Base-by-base conservation (phyloP, 64 coral and sea anemone genomes). In the Montipora efflorescens region DNA sequence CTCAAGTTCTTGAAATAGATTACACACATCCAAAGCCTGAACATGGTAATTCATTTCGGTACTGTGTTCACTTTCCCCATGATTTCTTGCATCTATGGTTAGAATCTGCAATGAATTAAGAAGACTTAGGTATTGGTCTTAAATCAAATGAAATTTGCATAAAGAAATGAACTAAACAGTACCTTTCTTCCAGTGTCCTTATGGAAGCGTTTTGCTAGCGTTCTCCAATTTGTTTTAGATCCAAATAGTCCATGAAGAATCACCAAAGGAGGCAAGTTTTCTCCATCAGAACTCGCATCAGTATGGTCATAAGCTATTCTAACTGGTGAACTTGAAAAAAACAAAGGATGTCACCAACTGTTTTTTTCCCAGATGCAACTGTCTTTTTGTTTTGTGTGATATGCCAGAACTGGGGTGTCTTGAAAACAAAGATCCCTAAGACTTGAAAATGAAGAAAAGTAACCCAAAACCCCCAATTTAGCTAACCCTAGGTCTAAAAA, bases 241-340 rank as follows among this genome's bases (percentile, higher is more conserved):
- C 98, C 98, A 96, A 99, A 94, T n/a, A 99, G 83, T 11, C 98
- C 98, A 95, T 99, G 98, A 18, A 94, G 77, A 69, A 99, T 92
- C 19, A 99, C 87, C 12, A 99, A 19, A 66, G 98, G 95, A 13
- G 96, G 83, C 0, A 90, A 79, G 16, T 83, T 13, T 79, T 95
- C 88, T 47, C 77, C 77, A 52, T 88, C 88, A 79, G 92, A 67
- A 19, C 67, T 87, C 45, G 83, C 89, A 48, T 98, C 85, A 74
- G 92, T 83, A 23, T 75, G 75, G 36, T 73, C 85, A 76, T 98
- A 95, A 50, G 93, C 84, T 89, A 98, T 53, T 62, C 59, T 73
- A n/a, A 98, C 75, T 19, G 96, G 67, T 11, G 93, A 89, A 84
- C 89, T 94, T 28, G 0, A 58, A 49, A 82, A 84, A 52, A 21